Percentiles rank a stretch among this genome's conserved stretches.
Evolutionary conservation across 2,113 vertebrate genomes (phyloP).

Genomic region (Capreolus pygargus): DNA sequence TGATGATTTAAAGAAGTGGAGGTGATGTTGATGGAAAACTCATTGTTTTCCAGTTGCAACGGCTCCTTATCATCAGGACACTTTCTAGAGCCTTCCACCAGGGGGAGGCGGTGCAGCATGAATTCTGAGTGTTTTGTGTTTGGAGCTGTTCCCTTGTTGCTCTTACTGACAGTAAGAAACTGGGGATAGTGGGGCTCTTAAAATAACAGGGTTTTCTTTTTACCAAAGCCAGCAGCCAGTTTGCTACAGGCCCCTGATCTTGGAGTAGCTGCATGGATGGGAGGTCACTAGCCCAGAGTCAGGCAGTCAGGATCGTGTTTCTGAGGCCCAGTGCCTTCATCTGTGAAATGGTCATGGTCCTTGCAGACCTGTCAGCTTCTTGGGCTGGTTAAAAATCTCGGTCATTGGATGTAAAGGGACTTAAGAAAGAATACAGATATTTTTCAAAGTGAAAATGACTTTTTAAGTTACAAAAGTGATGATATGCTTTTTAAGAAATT

Average conservation of each 20-base stretch:
- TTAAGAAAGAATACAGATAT: not conserved
- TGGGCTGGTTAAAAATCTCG: not conserved
- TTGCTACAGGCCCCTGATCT: not conserved
- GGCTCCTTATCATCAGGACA: not conserved
- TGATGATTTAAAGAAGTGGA: not conserved
- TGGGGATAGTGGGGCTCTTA: not conserved
- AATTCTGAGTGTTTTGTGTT: not conserved
- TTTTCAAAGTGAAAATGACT: constrained; percentile 7
- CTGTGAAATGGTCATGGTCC: not conserved
- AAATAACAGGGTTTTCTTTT: not conserved
- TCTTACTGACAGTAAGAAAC: not conserved
- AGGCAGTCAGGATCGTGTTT: not conserved
- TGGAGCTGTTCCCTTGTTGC: not conserved
- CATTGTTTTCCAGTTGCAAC: not conserved
- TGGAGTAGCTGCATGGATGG: not conserved
- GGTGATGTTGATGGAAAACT: not conserved
- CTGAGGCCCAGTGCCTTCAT: not conserved
- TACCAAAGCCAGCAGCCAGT: not conserved
- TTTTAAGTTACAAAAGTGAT: not conserved
- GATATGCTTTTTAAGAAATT: not conserved
- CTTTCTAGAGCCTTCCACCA: constrained; percentile 36
- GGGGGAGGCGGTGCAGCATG: constrained; percentile 41
- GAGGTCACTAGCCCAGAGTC: not conserved
- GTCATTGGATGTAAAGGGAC: not conserved
- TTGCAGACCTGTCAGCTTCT: not conserved